Evolutionary conservation across 2,888 invertebrate genomes (phyloP).

Genomic region (Lasius platythorax): DNA sequence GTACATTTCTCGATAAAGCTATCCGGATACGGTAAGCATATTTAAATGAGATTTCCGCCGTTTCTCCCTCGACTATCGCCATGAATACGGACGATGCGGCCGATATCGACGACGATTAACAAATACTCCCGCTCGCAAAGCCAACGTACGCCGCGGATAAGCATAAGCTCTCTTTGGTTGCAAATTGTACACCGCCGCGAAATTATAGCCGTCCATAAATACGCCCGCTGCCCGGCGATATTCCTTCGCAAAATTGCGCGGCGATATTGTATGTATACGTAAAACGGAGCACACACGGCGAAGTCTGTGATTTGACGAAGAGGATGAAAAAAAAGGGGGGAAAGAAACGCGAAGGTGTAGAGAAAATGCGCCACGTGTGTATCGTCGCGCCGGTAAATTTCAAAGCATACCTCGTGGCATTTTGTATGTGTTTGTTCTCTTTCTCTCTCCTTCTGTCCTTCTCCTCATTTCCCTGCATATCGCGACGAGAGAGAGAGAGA

Average conservation of each 20-base stretch:
- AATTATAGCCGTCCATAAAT: constrained; percentile 43
- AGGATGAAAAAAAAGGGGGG: background rate
- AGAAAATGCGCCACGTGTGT: constrained; percentile 61
- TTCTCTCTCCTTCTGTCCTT: constrained; percentile 10
- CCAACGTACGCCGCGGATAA: constrained; percentile 24
- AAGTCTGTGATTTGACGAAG: constrained; percentile 54
- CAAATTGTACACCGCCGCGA: constrained; percentile 39
- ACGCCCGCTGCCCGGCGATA: constrained; percentile 29
- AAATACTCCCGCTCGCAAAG: constrained; percentile 27
- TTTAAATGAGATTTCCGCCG: constrained; percentile 42
- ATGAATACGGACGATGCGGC: constrained; percentile 2
- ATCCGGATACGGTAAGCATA: constrained; percentile 41
- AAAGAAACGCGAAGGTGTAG: constrained; percentile 9
- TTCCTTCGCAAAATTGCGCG: constrained; percentile 24
- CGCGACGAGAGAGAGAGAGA: background rate
- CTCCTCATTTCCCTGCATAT: background rate
- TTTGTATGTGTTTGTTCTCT: constrained; percentile 63
- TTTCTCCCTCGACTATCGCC: constrained; percentile 14
- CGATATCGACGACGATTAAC: constrained; percentile 45
- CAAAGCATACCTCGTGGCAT: constrained; percentile 62
- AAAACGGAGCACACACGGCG: constrained; percentile 30
- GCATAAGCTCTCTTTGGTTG: constrained; percentile 35
- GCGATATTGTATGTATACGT: background rate
- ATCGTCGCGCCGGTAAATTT: constrained; percentile 69
- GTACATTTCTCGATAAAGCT: constrained; percentile 37